Base-by-base conservation (phyloP, 2,888 invertebrate species). In the Xylota segnis region DNA sequence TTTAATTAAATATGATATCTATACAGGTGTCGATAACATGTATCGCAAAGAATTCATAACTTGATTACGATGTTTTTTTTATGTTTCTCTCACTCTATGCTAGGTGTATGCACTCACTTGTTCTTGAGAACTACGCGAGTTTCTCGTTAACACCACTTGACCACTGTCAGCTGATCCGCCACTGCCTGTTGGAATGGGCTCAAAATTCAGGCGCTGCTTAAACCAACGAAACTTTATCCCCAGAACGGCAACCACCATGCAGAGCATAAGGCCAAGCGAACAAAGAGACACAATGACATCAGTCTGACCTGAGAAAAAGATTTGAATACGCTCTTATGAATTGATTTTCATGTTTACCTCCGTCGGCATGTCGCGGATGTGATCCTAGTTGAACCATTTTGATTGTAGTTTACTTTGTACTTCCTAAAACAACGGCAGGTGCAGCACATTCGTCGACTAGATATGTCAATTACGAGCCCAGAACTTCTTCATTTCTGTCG, bases 181-280 rank as follows among this genome's bases (percentile, higher is more conserved):
- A 74, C 87, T 88, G 47, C 87, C 83, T 23, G 79, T 87, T 23
- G 87, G 78, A 29, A 87, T 76, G 32, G 88, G 89, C 40, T 91
- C 89, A 66, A 92, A 91, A 54, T 88, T 89, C 18, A 92, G 88
- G 10, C 93, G 91, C 29, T 93, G 93, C 58, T 93, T 92, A 89
- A 94, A 94, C 90, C 93, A 93, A 89, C 92, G 93, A 14, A 93
- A 89, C 87, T 93, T 93, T 18, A 93, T 92, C 58, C 93, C 93
- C 72, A 93, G 76, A 77, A 92, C 84, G 0, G 90, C 88, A 4
- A 90, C 88, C 5, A 92, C 87, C 68, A 92, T 88, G 56, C 91
- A 90, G 23, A 90, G 27, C 70, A 91, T 66, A 70, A 82, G 45
- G 61, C 81, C 87, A 10, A 88, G n/a, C 0, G 83, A 86, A 63